A percentile compares a stretch with the other conserved stretches of the same genome.
phyloP scores from a whole-genome alignment of 2,797 vertebrate genomes.

The Clarias platycephalus region DNA sequence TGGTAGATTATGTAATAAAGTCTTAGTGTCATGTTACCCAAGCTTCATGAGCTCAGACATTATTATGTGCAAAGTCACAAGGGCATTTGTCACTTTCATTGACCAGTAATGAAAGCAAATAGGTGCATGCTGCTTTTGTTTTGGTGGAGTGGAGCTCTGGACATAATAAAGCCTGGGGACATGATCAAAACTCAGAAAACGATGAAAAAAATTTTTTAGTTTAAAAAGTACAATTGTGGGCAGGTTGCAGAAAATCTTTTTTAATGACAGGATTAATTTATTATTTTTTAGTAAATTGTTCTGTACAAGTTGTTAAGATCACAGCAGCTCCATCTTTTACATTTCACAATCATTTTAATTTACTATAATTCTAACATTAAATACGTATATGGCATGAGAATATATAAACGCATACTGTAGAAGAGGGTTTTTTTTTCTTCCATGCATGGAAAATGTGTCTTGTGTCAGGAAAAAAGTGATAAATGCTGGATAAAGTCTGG shows the following conservation, averaged over 20 bases:
- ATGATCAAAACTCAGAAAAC: neutral
- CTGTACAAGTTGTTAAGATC: neutral
- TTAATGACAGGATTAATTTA: neutral
- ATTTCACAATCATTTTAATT: neutral
- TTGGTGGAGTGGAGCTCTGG: slow-evolving; percentile 17
- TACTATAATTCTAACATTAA: neutral
- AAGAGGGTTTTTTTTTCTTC: neutral
- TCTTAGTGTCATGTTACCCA: slow-evolving; percentile 46
- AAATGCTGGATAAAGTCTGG: no score
- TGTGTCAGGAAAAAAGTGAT: neutral
- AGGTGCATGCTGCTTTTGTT: slow-evolving; percentile 22
- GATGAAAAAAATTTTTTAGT: neutral
- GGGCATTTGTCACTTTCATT: slow-evolving; percentile 49
- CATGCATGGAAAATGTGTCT: neutral
- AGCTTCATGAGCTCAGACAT: slow-evolving; percentile 34
- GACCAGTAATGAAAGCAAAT: slow-evolving; percentile 34
- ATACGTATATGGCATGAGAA: no score
- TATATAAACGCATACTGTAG: neutral
- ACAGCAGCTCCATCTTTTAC: neutral
- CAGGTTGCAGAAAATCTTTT: neutral
- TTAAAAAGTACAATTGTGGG: neutral
- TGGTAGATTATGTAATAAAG: slow-evolving; percentile 28
- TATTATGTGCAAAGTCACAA: slow-evolving; percentile 42
- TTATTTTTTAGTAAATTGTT: no score
- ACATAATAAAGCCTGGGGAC: neutral